phyloP scores from a whole-genome alignment of 2,113 vertebrate genomes.

The Capreolus pygargus region DNA sequence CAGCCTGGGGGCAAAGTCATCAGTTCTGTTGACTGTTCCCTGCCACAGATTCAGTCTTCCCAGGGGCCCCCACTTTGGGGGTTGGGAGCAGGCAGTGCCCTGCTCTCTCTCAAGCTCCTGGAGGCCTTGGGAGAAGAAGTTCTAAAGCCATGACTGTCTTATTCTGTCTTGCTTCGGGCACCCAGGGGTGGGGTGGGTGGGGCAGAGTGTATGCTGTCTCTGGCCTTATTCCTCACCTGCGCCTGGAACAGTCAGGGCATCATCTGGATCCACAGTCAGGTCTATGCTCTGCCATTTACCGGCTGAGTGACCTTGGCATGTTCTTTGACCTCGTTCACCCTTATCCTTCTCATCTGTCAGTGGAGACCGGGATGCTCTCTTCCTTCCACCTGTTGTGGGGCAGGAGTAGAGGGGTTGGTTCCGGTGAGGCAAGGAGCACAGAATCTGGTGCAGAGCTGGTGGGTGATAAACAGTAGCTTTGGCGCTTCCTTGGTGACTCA shows the following conservation, averaged over 20 bases:
- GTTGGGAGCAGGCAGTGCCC: neutral
- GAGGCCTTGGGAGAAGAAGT: neutral
- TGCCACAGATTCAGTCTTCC: neutral
- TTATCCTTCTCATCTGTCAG: neutral
- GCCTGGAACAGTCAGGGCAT: neutral
- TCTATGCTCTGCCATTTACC: neutral
- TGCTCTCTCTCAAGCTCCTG: neutral
- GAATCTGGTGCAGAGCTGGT: too few species aligned
- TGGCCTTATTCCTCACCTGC: neutral
- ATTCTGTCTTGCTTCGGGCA: neutral
- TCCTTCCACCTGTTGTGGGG: rapidly evolving
- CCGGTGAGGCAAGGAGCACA: rapidly evolving
- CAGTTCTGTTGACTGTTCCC: neutral
- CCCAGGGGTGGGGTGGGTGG: neutral
- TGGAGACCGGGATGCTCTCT: rapidly evolving
- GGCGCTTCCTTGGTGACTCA: neutral
- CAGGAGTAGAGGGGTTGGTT: neutral
- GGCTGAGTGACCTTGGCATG: neutral
- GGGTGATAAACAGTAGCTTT: neutral
- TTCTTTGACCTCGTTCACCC: neutral
- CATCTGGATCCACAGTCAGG: neutral
- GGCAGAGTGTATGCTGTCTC: neutral
- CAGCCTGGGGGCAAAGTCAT: too few species aligned
- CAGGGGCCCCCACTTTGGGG: rapidly evolving
- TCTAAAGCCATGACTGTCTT: neutral